Percentiles rank a stretch among this genome's conserved stretches.
Conservation (phyloP, 2,113 vertebrate species). For the Paraplagusia blochii region DNA sequence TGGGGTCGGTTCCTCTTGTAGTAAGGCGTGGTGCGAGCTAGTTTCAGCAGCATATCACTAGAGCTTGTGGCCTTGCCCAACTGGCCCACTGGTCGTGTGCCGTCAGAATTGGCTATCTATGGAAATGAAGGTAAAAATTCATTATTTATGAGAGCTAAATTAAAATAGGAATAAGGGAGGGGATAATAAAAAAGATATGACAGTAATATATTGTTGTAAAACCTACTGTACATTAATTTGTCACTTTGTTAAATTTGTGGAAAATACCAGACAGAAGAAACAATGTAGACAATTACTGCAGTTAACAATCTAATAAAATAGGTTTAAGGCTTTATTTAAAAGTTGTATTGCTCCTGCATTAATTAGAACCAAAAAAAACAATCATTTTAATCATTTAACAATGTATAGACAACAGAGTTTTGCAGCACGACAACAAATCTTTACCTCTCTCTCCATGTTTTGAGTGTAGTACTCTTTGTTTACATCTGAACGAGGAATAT, state of each 20-base stretch:
- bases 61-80: conserved; percentile 91
- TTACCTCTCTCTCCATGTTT: conserved; percentile 97
- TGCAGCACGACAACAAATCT: not conserved
- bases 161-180: no score
- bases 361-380: not conserved
- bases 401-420: not conserved
- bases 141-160: not conserved
- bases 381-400: not conserved
- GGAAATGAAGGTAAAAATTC: conserved; percentile 17
- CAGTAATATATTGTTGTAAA: no score
- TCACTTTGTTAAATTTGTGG: no score
- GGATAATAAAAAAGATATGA: not conserved
- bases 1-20: conserved; percentile 98
- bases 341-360: no score
- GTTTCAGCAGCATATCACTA: conserved; percentile 96
- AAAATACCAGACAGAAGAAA: no score
- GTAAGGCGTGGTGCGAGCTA: conserved; percentile 95
- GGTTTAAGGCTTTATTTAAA: no score
- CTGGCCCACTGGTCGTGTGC: conserved; percentile 87
- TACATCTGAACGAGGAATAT: conserved; percentile 95
- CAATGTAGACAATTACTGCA: no score
- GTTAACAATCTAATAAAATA: no score
- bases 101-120: conserved; percentile 93
- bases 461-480: conserved; percentile 99
- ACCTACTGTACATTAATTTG: no score